Evolutionary conservation across 2,888 invertebrate species (phyloP), one percentile per base, ranked within the genome.

Genomic region (Clepsis dumicolana): DNA sequence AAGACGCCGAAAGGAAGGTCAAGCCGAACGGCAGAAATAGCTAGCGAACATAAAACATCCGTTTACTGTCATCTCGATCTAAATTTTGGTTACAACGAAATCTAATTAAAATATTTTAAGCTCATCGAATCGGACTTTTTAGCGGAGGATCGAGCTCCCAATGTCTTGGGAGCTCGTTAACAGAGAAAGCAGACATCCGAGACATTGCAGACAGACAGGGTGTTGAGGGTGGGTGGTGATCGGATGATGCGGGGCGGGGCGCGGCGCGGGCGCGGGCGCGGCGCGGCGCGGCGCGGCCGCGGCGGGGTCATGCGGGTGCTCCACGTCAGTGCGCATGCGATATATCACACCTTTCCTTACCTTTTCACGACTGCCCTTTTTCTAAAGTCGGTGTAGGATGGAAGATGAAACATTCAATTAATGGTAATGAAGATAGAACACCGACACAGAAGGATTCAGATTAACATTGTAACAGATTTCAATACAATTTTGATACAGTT

Each of bases 331-430:
- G 84, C 82, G 75, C 93, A 93, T 93, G 93, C 93, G 84, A 80
- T 87, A 88, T 82, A 87, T 82, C 81, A 87, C 86, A 83, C 84
- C 83, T 87, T 67, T 67, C 89, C 96, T 96, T 96, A 96, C 97
- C 96, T 97, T 97, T 89, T 97, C 97, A 89, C 96, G 95, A 94
- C 97, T 97, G 94, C 97, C 97, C 94, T 97, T 97, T 95, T 97
- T 97, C 97, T 97, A 95, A 91, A 85, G 89, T 93, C 83, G 92
- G 90, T 88, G 90, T 84, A 80, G 89, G 87, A 93, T 92, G 93
- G 89, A 92, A 93, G 90, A 92, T 91, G 93, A 93, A 93, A 93
- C 89, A 92, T 90, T 88, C 76, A 86, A 91, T 93, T 93, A 93
- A 93, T 93, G 92, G 87, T 80, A 83, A 81, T 90, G 91, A 89